These are phyloP conservation scores for Julus scandinavius DNA, from an alignment of 2,888 invertebrate genomes.

Conservation along the genomic window DNA sequence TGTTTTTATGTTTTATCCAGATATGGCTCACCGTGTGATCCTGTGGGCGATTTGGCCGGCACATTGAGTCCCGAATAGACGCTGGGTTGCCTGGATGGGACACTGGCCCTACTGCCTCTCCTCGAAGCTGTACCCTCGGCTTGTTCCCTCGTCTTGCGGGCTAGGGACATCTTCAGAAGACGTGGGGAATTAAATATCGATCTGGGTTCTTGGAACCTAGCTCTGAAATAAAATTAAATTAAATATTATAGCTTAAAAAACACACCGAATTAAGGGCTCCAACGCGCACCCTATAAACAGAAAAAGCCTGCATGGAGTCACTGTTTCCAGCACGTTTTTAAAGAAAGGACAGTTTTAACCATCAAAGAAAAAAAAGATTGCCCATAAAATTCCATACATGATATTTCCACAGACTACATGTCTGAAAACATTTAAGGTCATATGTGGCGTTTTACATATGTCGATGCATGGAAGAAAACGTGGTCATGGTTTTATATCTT, in stretches of 20 bases:
- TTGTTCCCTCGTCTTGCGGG: slow-evolving; percentile 55
- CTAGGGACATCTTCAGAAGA: slow-evolving; percentile 80
- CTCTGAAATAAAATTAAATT: slow-evolving; percentile 71
- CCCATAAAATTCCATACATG: too few species aligned
- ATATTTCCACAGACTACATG: too few species aligned
- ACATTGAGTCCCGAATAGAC: slow-evolving; percentile 58
- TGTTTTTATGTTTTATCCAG: not conserved
- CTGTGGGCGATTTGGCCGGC: slow-evolving; percentile 55
- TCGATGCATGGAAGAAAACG: too few species aligned
- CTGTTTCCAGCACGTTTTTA: too few species aligned
- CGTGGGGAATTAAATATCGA: slow-evolving; percentile 94
- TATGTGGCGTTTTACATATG: too few species aligned
- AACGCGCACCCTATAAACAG: too few species aligned
- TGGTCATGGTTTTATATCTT: too few species aligned
- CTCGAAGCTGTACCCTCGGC: slow-evolving; percentile 18
- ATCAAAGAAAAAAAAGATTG: too few species aligned
- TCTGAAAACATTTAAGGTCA: too few species aligned
- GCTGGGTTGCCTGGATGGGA: slow-evolving; percentile 57
- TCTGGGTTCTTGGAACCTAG: slow-evolving; percentile 89
- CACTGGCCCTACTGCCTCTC: slow-evolving; percentile 53
- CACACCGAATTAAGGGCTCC: slow-evolving; percentile 55
- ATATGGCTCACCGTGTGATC: slow-evolving; percentile 53
- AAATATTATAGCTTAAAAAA: slow-evolving; percentile 60
- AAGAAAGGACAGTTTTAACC: too few species aligned
- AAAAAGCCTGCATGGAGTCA: too few species aligned